Conservation (phyloP, 2,113 vertebrate species). For the Paralichthys olivaceus region DNA sequence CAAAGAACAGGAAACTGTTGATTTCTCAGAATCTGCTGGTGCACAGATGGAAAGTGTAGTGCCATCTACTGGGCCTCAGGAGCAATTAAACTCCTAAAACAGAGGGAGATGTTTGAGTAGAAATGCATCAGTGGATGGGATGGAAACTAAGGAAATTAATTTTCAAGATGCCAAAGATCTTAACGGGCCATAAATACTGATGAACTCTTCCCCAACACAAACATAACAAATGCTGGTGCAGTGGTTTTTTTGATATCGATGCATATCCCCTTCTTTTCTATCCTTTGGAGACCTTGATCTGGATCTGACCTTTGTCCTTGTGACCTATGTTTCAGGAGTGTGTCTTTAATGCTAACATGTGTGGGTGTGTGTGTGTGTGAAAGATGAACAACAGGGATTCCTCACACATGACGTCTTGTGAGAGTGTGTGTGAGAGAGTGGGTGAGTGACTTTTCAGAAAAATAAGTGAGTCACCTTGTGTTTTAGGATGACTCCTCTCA, state of each 20-base stretch:
- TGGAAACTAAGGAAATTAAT: neutral
- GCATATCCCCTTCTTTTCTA: too few relatives aligned
- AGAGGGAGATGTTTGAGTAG: neutral
- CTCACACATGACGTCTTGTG: too few relatives aligned
- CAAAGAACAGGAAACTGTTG: conserved; percentile 27
- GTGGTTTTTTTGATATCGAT: too few relatives aligned
- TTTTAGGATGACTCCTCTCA: conserved; percentile 51
- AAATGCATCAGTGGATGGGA: conserved; percentile 12
- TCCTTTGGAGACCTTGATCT: too few relatives aligned
- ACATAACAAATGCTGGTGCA: neutral
- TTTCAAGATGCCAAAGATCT: neutral
- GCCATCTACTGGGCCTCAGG: conserved; percentile 34
- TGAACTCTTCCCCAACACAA: neutral
- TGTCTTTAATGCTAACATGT: neutral
- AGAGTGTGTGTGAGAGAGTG: neutral
- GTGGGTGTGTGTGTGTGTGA: neutral
- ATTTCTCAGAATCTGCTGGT: conserved; percentile 24
- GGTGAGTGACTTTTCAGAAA: conserved; percentile 30
- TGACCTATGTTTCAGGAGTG: neutral
- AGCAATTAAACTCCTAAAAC: neutral
- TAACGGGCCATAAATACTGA: neutral
- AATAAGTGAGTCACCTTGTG: conserved; percentile 64
- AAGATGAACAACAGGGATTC: too few relatives aligned
- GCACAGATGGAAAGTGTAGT: conserved; percentile 28
- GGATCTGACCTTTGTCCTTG: too few relatives aligned